These are phyloP conservation scores for Nemotelus pantherinus DNA, from an alignment of 2,888 invertebrate species.

Conservation along the genomic window DNA sequence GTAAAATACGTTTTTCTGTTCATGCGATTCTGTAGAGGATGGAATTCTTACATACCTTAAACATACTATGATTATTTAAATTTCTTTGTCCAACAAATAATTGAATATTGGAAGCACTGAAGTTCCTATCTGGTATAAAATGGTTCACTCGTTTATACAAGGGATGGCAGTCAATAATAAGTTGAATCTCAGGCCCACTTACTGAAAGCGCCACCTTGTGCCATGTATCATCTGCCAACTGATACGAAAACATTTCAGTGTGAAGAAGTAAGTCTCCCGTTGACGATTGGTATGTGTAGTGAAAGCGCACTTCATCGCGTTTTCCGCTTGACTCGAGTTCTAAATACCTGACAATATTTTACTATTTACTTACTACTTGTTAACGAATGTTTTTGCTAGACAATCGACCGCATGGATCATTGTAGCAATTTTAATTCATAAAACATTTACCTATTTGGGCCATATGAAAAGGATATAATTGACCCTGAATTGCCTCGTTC, in stretches of 20 bases:
- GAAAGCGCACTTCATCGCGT: constrained; percentile 85
- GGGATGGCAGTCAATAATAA: constrained; percentile 87
- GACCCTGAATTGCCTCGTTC: constrained; percentile 85
- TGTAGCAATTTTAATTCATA: constrained; percentile 33
- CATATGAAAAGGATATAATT: constrained; percentile 83
- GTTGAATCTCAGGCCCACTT: constrained; percentile 83
- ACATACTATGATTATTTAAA: constrained; percentile 79
- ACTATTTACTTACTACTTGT: constrained; percentile 61
- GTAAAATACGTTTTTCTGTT: neutral
- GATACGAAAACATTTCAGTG: constrained; percentile 88
- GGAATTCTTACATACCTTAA: constrained; percentile 74
- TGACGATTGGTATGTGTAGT: constrained; percentile 72
- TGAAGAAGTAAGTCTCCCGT: constrained; percentile 73
- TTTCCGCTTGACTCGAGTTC: constrained; percentile 92
- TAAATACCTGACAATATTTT: constrained; percentile 75
- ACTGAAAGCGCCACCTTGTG: constrained; percentile 86
- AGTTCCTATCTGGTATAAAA: constrained; percentile 78
- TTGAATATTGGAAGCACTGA: constrained; percentile 76
- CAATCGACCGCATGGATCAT: constrained; percentile 33
- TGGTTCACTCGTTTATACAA: constrained; percentile 83
- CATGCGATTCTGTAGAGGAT: neutral
- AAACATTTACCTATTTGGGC: constrained; percentile 74
- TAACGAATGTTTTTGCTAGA: constrained; percentile 42
- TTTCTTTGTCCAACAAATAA: constrained; percentile 91
- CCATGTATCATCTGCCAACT: constrained; percentile 88